These are phyloP conservation scores for Ambastaia sidthimunki DNA, from an alignment of 2,797 vertebrate species.

Conservation along the genomic window DNA sequence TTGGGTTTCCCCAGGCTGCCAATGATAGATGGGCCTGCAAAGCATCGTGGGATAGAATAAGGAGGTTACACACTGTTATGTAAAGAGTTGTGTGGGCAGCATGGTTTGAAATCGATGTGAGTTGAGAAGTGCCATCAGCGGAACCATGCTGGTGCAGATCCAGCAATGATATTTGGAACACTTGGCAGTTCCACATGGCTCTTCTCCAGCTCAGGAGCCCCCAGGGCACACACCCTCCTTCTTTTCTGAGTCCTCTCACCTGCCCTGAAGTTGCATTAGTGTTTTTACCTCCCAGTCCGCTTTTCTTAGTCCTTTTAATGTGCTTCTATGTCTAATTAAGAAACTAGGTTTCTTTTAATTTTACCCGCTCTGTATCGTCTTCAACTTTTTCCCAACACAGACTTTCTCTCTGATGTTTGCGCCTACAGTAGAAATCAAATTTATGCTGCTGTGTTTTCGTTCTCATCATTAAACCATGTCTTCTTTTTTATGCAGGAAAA, in stretches of 20 bases:
- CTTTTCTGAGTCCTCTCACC: not conserved
- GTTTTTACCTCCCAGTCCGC: slow-evolving; percentile 2
- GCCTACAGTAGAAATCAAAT: not conserved
- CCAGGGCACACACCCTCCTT: not conserved
- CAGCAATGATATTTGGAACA: slow-evolving; percentile 27
- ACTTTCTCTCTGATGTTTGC: slow-evolving; percentile 29
- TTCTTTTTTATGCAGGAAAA: not conserved
- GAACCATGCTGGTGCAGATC: slow-evolving; percentile 63
- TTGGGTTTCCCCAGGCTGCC: slow-evolving; percentile 32
- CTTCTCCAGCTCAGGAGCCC: slow-evolving; percentile 20
- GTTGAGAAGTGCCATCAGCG: slow-evolving; percentile 64
- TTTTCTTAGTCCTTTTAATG: slow-evolving; percentile 28
- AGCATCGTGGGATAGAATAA: slow-evolving; percentile 34
- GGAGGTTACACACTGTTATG: slow-evolving; percentile 64
- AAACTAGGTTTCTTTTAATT: slow-evolving; percentile 20
- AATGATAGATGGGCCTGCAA: slow-evolving; percentile 35
- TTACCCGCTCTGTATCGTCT: slow-evolving; percentile 10
- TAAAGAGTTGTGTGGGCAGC: slow-evolving; percentile 72
- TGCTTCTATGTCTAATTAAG: slow-evolving; percentile 26
- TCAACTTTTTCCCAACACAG: not conserved
- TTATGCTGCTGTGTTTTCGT: slow-evolving; percentile 17
- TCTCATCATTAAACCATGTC: slow-evolving; percentile 32
- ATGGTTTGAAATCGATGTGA: slow-evolving; percentile 62
- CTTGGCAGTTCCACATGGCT: slow-evolving; percentile 68
- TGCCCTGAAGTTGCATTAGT: slow-evolving; percentile 7